Base-by-base conservation (phyloP, 2,113 vertebrate genomes). In the Columba livia region DNA sequence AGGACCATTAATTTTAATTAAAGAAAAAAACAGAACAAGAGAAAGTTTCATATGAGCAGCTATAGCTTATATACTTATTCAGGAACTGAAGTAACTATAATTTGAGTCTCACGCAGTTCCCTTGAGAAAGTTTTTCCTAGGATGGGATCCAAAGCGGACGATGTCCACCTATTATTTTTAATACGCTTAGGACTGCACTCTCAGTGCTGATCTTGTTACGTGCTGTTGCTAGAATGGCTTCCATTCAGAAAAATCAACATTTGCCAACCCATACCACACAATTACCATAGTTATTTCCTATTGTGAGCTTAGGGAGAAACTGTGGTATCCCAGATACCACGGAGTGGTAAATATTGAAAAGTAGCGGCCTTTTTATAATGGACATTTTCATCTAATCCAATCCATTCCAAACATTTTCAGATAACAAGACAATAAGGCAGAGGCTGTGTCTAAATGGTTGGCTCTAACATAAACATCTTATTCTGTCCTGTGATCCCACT, bases 271-370 rank as follows among this genome's bases (percentile, higher is more conserved):
- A 93, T 89, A 96, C 90, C 94, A 96, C 90, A 95, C 86, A 96
- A 96, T 93, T 94, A 92, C 88, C 92, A 85, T 92, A 94, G 90
- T 87, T 93, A 95, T 95, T 97, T 96, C 92, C 92, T 94, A 91
- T 77, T 92, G 92, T 93, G 87, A 97, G 70, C 54, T 94, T 85
- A 93, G 80, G 77, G 78, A 96, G 83, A 95, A 95, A 86, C 72
- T 93, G 96, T 93, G 94, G 94, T 96, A 90, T 96, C 85, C 92
- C 94, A 95, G 90, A 96, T 82, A 96, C 86, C 96, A 97, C 58
- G 36, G 88, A 93, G 96, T 90, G 94, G 93, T 93, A 92, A 95
- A 92, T 94, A 96, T 47, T 94, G 93, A 90, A 96, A 92, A 93
- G 85, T 60, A 94, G 92, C 87, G 93, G 90, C 92, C 92, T 95